Conservation (phyloP, 2,113 vertebrate genomes). For the Corythaeola cristata region DNA sequence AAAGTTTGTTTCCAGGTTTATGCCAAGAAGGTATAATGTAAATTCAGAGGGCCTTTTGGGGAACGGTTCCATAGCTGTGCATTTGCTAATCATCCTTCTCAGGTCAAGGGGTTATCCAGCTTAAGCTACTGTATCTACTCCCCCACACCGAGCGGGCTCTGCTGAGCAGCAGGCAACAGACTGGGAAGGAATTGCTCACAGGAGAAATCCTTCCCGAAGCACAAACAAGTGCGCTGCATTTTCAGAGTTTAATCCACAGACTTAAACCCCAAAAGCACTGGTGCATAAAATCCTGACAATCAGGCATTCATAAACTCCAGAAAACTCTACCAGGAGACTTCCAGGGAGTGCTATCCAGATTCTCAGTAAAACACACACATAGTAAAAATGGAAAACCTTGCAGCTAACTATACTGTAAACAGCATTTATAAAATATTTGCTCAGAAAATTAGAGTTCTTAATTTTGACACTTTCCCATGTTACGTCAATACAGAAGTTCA, state of each 20-base stretch:
- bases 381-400: not conserved
- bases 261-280: not conserved
- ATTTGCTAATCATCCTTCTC: not conserved
- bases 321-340: not conserved
- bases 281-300: constrained; percentile 14
- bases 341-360: not conserved
- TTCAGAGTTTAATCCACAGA: constrained; percentile 15
- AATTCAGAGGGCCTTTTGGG: not conserved
- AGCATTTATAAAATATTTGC: not conserved
- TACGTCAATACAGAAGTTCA: not conserved
- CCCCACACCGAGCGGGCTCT: not conserved
- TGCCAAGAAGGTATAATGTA: not conserved
- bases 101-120: not conserved
- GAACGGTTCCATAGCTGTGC: not conserved
- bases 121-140: not conserved
- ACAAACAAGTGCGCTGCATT: not conserved
- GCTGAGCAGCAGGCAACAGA: not conserved
- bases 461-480: not conserved
- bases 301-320: not conserved
- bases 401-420: not conserved
- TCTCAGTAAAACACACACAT: not conserved
- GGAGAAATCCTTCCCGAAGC: not conserved
- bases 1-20: not conserved
- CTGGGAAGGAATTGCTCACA: not conserved
- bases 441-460: not conserved